phyloP scores from a whole-genome alignment of 2,888 invertebrate species.

The Andrena chrysosceles region DNA sequence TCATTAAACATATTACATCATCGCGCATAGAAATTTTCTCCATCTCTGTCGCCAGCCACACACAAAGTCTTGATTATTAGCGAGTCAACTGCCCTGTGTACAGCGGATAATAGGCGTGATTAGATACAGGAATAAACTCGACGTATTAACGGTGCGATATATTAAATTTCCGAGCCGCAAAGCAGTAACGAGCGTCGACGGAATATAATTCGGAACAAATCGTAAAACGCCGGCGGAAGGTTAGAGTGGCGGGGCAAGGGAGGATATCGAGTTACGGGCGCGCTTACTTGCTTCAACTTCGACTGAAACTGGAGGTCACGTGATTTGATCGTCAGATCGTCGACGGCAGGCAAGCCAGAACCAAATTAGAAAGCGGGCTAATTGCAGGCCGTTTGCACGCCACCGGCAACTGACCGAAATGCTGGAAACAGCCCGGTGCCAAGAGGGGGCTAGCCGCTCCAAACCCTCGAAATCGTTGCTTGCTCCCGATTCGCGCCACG shows the following conservation, averaged over 20 bases:
- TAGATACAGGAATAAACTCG: background rate
- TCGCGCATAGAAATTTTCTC: no score
- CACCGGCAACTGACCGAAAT: conserved; percentile 78
- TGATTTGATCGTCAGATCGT: conserved; percentile 81
- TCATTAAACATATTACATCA: no score
- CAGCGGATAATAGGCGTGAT: background rate
- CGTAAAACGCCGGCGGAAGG: conserved; percentile 3
- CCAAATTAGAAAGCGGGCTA: conserved; percentile 81
- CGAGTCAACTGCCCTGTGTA: background rate
- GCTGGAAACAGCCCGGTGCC: conserved; percentile 63
- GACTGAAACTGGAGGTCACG: conserved; percentile 75
- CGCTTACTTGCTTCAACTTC: conserved; percentile 67
- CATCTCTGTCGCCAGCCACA: background rate
- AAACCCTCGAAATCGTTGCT: conserved; percentile 41
- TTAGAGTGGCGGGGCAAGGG: background rate
- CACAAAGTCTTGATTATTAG: background rate
- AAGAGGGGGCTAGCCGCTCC: conserved; percentile 27
- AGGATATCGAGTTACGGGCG: conserved; percentile 55
- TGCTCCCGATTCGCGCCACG: conserved; percentile 60
- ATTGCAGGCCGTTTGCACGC: conserved; percentile 82
- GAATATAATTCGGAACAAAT: conserved; percentile 30
- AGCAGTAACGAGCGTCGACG: conserved; percentile 16
- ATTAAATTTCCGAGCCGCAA: background rate
- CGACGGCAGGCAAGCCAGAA: conserved; percentile 72
- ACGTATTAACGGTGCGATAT: background rate